These are phyloP conservation scores for Connochaetes taurinus DNA, from an alignment of 2,113 vertebrate genomes.

Conservation along the genomic window DNA sequence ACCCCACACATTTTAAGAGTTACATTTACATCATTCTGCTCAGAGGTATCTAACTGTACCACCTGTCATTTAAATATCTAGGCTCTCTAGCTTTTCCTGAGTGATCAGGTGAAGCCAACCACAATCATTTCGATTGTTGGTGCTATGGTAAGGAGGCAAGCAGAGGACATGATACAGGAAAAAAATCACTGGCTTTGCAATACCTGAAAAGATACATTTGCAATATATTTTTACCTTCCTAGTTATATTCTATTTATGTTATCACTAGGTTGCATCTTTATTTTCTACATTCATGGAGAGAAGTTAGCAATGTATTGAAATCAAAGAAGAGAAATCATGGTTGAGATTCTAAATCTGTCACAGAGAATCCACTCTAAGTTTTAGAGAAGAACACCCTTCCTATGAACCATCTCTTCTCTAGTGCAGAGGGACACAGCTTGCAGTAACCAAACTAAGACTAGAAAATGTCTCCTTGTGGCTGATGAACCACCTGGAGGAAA, in stretches of 20 bases:
- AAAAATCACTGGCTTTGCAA: neutral
- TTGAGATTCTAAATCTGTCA: neutral
- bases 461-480: neutral
- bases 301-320: neutral
- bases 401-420: neutral
- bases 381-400: neutral
- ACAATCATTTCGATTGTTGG: neutral
- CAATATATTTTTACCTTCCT: neutral
- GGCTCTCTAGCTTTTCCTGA: neutral
- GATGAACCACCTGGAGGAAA: neutral
- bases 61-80: neutral
- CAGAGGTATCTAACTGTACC: neutral
- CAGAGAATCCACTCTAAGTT: neutral
- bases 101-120: neutral
- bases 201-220: neutral
- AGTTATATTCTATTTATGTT: neutral
- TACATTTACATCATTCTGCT: neutral
- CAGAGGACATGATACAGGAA: neutral
- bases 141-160: neutral
- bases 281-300: neutral
- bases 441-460: neutral
- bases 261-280: neutral
- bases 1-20: neutral
- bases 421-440: neutral
- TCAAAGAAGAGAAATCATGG: neutral